Evolutionary conservation across 2,797 vertebrate species (phyloP).

Genomic region (Emys orbicularis): DNA sequence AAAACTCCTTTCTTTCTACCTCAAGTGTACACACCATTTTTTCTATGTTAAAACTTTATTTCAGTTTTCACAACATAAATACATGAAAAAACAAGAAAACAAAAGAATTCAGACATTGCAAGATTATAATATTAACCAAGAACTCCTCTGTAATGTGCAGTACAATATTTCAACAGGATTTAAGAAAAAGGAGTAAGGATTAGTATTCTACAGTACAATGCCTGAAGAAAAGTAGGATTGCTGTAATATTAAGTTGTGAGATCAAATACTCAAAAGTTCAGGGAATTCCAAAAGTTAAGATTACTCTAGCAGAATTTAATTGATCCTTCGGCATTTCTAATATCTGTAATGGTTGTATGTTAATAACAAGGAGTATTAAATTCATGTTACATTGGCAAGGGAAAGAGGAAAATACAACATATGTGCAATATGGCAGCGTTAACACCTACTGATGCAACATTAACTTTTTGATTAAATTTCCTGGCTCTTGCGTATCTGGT

Average conservation of each 20-base stretch:
- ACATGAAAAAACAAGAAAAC: constrained; percentile 17
- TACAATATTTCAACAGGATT: background rate
- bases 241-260: background rate
- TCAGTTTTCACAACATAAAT: background rate
- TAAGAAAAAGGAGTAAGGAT: background rate
- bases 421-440: constrained; percentile 63
- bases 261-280: background rate
- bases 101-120: constrained; percentile 19
- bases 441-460: constrained; percentile 45
- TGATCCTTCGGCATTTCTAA: constrained; percentile 68
- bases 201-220: background rate
- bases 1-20: background rate
- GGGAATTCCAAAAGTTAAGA: constrained; percentile 66
- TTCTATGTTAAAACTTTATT: background rate
- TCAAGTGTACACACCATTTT: background rate
- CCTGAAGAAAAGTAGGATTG: fast-evolving
- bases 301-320: constrained; percentile 65
- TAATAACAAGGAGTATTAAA: constrained; percentile 67
- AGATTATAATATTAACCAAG: background rate
- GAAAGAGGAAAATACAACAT: constrained; percentile 15
- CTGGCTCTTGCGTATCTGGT: background rate
- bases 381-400: constrained; percentile 61
- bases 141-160: background rate
- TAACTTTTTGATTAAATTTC: constrained; percentile 51
- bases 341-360: constrained; percentile 64